Evolutionary conservation across 1,140 invertebrate genomes (phyloP).

Genomic region (Sycophila sp.): DNA sequence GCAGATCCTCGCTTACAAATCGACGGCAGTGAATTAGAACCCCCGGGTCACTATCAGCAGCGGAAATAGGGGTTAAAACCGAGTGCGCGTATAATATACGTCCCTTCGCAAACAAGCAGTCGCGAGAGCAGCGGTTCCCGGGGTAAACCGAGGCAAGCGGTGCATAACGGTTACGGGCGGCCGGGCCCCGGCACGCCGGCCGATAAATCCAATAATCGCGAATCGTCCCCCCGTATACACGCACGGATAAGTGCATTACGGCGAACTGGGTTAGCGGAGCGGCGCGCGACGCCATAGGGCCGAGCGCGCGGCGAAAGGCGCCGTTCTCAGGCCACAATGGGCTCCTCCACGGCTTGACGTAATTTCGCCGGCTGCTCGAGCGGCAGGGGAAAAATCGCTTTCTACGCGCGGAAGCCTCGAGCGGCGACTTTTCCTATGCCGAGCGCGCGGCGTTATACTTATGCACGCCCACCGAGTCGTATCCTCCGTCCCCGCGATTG

Average conservation of each 20-base stretch:
- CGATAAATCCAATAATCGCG: slow-evolving; percentile 23
- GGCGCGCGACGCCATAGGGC: slow-evolving; percentile 25
- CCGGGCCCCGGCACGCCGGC: too few species aligned
- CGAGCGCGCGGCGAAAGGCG: slow-evolving; percentile 43
- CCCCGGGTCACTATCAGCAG: too few species aligned
- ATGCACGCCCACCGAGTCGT: not conserved
- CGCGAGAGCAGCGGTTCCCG: too few species aligned
- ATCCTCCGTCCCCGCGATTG: not conserved
- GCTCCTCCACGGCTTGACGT: slow-evolving; percentile 26
- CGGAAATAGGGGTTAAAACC: too few species aligned
- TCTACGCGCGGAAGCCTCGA: slow-evolving; percentile 7
- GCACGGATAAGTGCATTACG: too few species aligned
- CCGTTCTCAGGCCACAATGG: slow-evolving; percentile 39
- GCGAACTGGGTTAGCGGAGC: slow-evolving; percentile 31
- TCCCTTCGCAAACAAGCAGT: too few species aligned
- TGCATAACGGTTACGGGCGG: not conserved
- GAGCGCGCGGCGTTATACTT: not conserved
- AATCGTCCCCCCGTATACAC: slow-evolving; percentile 12
- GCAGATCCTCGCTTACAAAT: too few species aligned
- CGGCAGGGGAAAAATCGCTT: slow-evolving; percentile 15
- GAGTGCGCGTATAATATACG: too few species aligned
- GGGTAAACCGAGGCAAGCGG: not conserved
- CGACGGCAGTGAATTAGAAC: too few species aligned
- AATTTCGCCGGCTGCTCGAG: not conserved
- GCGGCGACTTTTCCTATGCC: not conserved